Percentiles rank a stretch among this genome's conserved stretches.
Conservation (phyloP, 2,113 vertebrate species). For the Nothoprocta pentlandii region DNA sequence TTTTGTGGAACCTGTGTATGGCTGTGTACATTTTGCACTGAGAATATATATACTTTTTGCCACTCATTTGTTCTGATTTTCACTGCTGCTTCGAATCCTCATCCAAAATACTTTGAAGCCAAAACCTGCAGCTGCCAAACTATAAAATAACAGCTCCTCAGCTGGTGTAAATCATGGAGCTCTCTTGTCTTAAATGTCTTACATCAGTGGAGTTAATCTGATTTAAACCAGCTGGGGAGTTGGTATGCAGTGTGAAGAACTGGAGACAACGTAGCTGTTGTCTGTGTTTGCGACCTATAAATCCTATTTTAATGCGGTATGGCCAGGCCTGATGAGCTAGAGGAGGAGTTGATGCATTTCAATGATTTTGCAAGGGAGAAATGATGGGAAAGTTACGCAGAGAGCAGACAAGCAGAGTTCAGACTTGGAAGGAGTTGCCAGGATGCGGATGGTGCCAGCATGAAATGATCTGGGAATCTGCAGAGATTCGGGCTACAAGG, state of each 20-base stretch:
- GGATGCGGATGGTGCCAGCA: not conserved
- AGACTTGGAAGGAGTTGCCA: not conserved
- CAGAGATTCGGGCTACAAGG: not conserved
- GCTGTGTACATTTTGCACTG: not conserved
- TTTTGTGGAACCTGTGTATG: not conserved
- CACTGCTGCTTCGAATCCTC: slow-evolving; percentile 28
- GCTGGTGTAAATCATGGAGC: slow-evolving; percentile 57
- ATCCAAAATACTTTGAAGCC: slow-evolving; percentile 43
- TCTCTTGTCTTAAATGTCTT: slow-evolving; percentile 59
- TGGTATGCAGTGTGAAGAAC: slow-evolving; percentile 54
- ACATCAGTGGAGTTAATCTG: slow-evolving; percentile 62
- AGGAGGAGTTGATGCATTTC: not conserved
- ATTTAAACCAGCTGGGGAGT: slow-evolving; percentile 62
- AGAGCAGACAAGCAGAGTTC: not conserved
- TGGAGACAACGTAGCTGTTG: slow-evolving; percentile 51
- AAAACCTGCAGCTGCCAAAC: slow-evolving; percentile 51
- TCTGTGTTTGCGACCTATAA: slow-evolving; percentile 37
- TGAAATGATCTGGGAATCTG: not conserved
- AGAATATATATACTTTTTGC: slow-evolving; percentile 16
- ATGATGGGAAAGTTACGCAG: not conserved
- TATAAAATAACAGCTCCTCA: slow-evolving; percentile 54
- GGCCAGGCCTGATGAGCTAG: not conserved
- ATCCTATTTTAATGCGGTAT: not conserved
- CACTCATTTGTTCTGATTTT: not conserved
- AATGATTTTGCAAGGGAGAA: not conserved